phyloP scores from a whole-genome alignment of 2,113 vertebrate genomes.

The Zosterops hypoxanthus region DNA sequence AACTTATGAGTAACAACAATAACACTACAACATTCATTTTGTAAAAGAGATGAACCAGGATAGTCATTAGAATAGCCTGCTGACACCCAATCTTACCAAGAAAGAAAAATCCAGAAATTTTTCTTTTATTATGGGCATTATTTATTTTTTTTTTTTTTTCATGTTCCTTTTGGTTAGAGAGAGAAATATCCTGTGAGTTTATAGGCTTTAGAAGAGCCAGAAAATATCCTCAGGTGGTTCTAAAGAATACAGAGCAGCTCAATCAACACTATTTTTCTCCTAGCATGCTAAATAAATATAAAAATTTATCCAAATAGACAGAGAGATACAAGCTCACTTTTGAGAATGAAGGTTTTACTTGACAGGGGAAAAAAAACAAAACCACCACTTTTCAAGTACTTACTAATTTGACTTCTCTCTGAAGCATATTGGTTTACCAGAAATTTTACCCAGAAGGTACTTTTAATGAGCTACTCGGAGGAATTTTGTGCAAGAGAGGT shows the following conservation, averaged over 20 bases:
- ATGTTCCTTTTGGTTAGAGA: not conserved
- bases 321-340: not conserved
- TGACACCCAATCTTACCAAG: not conserved
- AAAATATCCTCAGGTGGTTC: not conserved
- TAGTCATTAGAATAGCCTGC: not conserved
- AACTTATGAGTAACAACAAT: not conserved
- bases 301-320: not conserved
- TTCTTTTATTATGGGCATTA: not conserved
- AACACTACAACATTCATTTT: not conserved
- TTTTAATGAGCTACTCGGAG: slow-evolving; percentile 38
- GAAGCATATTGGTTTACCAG: slow-evolving; percentile 2
- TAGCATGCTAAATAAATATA: not conserved
- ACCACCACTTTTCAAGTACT: not conserved
- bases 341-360: not conserved
- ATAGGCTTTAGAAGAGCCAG: not conserved
- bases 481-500: slow-evolving; percentile 5
- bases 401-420: not conserved
- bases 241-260: not conserved
- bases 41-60: not conserved
- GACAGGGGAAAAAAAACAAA: not conserved
- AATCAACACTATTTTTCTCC: not conserved
- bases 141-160: not conserved
- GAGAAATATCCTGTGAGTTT: not conserved
- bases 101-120: not conserved
- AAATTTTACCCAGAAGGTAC: slow-evolving; percentile 27